phyloP scores from a whole-genome alignment of 2,888 invertebrate species.

The Nephrotoma guestfalica region DNA sequence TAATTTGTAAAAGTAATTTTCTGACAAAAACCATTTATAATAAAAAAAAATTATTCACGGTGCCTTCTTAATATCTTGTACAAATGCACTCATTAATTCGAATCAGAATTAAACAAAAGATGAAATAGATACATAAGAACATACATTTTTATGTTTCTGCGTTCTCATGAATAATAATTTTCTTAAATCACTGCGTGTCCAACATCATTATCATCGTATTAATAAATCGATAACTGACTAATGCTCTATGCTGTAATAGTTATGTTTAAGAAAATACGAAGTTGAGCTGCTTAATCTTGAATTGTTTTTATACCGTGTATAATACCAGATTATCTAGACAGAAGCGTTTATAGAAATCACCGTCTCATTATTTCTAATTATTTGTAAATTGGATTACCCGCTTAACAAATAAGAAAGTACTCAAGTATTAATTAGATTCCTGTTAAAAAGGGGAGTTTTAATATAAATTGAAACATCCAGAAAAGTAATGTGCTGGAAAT shows the following conservation, averaged over 20 bases:
- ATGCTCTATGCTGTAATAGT: not conserved
- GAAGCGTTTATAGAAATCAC: not conserved
- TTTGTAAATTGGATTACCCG: not conserved
- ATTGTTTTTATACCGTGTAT: not conserved
- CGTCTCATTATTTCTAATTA: not conserved
- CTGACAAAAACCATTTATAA: not conserved
- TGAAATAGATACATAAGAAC: not conserved
- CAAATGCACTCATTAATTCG: not conserved
- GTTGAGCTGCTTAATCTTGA: not conserved
- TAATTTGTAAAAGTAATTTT: not conserved
- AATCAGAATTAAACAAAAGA: too few species aligned
- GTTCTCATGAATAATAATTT: not conserved
- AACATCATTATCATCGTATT: not conserved
- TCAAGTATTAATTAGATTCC: not conserved
- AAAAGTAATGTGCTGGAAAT: not conserved
- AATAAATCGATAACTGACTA: not conserved
- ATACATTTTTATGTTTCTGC: not conserved
- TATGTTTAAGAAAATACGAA: not conserved
- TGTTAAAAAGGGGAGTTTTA: not conserved
- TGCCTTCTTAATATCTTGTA: not conserved
- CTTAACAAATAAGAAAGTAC: not conserved
- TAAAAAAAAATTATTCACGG: not conserved
- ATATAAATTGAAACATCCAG: not conserved
- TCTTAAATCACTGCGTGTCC: not conserved
- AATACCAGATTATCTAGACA: not conserved